Evolutionary conservation across 1,140 invertebrate species (phyloP).

Genomic region (Pygmarrhopalites habei): DNA sequence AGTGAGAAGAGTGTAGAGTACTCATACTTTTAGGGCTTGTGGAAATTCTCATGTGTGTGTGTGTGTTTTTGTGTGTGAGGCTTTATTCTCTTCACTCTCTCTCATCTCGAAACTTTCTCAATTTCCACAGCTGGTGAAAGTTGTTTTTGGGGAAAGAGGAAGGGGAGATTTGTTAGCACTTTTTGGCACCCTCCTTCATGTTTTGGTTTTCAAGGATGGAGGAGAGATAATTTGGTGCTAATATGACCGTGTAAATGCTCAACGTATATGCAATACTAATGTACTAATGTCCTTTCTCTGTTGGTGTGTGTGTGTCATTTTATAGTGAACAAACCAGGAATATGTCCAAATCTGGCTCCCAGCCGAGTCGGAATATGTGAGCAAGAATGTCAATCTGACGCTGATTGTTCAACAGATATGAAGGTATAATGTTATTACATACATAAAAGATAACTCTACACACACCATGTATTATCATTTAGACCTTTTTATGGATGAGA

Average conservation of each 20-base stretch:
- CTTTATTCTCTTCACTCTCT: no score
- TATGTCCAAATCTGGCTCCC: slow-evolving; percentile 55
- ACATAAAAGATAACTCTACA: no score
- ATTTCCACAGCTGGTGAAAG: no score
- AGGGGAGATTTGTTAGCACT: slow-evolving; percentile 26
- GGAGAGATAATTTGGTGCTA: slow-evolving; percentile 1
- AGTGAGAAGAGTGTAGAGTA: no score
- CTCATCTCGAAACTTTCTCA: no score
- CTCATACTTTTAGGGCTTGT: no score
- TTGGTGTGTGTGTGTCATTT: slow-evolving; percentile 21
- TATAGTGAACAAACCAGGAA: slow-evolving; percentile 63
- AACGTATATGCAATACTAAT: background rate
- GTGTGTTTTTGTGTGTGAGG: no score
- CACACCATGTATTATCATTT: no score
- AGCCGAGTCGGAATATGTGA: slow-evolving; percentile 51
- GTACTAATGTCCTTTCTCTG: background rate
- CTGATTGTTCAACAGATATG: slow-evolving; percentile 64
- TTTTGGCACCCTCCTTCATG: background rate
- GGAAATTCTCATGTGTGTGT: no score
- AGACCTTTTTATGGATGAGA: no score
- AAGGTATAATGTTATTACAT: no score
- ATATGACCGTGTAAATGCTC: background rate
- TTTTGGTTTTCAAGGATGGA: background rate
- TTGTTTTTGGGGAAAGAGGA: background rate
- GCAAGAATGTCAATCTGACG: slow-evolving; percentile 68